Evolutionary conservation across 1,140 invertebrate genomes (phyloP), one percentile per base, ranked within the genome.

Genomic region (Ostrea edulis): DNA sequence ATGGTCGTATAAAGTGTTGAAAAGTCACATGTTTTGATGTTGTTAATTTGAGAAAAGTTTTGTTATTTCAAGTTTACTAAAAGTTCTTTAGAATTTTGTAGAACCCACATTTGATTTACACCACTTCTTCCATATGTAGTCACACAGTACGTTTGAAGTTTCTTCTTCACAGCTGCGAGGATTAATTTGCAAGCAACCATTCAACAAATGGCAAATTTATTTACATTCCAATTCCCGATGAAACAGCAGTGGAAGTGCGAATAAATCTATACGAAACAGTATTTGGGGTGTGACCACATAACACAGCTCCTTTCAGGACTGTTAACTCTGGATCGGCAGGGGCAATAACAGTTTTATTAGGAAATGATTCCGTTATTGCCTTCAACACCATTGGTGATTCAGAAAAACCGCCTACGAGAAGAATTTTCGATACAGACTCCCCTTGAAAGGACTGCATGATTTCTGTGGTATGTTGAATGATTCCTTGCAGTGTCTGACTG

Each of bases 331-430:
- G 83, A 17, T 90, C 89, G 2, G 53, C 54, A 52, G 89, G 89
- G 12, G 86, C 65, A 1, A 89, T 87, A 3, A 90, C 65, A 1
- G 52, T 83, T 25, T 81, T 52, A 8, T 85, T 68, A 8, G 87
- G 89, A 54, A 90, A 90, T 55, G 35, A 55, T 14, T 81, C 54
- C 62, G 62, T 88, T 4, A 90, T 86, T 35, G 87, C 87, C 44
- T 90, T 84, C 29, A 89, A 86, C 8, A 90, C 87, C 29, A 89
- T 87, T 0, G 89, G 87, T 0, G 89, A 90, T 65, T 90, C 89
- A 0, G 89, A 89, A 54, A 90, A 90, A 0, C 89, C 89, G 55
- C 89, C 89, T 29, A 90, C 89, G 17, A 90, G 62, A n/a, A 90
- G 58, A 65, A 90, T 82, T 12, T 51, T 77, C 8, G 82, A 77